Conservation (phyloP, 2,797 vertebrate species). For the Sus cebifrons region DNA sequence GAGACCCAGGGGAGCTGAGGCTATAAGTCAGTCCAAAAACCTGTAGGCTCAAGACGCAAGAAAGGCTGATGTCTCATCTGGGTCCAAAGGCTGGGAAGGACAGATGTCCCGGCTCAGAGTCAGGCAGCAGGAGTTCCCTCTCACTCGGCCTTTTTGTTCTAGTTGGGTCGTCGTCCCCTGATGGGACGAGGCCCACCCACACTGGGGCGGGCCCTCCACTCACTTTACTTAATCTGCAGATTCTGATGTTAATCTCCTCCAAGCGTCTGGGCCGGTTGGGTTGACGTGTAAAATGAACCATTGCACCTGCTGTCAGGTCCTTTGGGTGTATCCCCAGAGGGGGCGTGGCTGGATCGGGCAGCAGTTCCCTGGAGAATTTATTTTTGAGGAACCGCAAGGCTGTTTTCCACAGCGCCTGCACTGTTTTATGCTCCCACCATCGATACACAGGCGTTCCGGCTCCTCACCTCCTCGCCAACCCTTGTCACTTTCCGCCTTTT, state of each 20-base stretch:
- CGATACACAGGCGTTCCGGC: not conserved
- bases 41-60: accelerated
- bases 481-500: too few relatives aligned
- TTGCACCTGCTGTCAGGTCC: not conserved
- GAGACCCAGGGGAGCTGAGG: accelerated
- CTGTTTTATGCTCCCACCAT: not conserved
- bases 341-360: accelerated
- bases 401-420: accelerated
- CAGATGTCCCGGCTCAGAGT: accelerated
- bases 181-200: not conserved
- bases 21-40: not conserved
- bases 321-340: too few relatives aligned
- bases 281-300: accelerated
- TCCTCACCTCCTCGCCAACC: not conserved
- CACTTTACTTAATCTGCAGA: accelerated
- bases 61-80: not conserved
- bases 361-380: not conserved
- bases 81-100: not conserved
- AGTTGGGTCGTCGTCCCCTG: not conserved
- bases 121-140: not conserved
- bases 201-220: accelerated
- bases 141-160: too few relatives aligned
- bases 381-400: not conserved
- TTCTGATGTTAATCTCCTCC: not conserved
- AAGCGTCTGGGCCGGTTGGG: not conserved